phyloP scores from a whole-genome alignment of 2,888 invertebrate species.

The Lamproptera curius region DNA sequence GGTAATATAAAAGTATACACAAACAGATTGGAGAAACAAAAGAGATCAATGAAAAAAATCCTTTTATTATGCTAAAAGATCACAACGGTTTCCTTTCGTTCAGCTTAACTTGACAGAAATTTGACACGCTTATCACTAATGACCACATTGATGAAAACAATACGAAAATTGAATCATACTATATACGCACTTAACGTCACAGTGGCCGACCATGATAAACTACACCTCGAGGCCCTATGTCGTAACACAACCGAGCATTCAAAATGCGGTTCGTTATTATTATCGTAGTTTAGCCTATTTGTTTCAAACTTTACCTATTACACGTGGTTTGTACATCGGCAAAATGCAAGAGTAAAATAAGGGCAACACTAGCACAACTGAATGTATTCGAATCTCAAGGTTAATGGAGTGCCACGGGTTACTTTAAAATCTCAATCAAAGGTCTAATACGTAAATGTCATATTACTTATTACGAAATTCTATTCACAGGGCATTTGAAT shows the following conservation, averaged over 20 bases:
- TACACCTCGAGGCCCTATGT: neutral
- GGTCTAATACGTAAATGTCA: neutral
- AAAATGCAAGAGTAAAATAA: neutral
- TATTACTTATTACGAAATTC: neutral
- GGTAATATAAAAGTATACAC: too few species aligned
- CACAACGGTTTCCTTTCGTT: conserved; percentile 24
- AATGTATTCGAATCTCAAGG: neutral
- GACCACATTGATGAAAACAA: neutral
- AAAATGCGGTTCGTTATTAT: neutral
- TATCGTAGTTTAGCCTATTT: neutral
- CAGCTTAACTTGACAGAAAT: conserved; percentile 16
- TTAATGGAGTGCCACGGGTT: conserved; percentile 3
- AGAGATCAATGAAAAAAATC: conserved; percentile 21
- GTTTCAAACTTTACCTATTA: neutral
- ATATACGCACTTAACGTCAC: conserved; percentile 10
- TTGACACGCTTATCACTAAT: conserved; percentile 2
- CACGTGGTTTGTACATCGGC: neutral
- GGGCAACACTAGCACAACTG: neutral
- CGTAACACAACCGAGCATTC: neutral
- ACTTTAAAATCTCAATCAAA: neutral
- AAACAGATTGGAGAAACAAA: conserved; percentile 12
- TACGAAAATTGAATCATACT: conserved; percentile 18
- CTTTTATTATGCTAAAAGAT: conserved; percentile 31
- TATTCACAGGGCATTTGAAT: too few species aligned
- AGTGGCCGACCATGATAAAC: neutral